Evolutionary conservation across 2,888 invertebrate genomes (phyloP).

Genomic region (Embidobia sp.): DNA sequence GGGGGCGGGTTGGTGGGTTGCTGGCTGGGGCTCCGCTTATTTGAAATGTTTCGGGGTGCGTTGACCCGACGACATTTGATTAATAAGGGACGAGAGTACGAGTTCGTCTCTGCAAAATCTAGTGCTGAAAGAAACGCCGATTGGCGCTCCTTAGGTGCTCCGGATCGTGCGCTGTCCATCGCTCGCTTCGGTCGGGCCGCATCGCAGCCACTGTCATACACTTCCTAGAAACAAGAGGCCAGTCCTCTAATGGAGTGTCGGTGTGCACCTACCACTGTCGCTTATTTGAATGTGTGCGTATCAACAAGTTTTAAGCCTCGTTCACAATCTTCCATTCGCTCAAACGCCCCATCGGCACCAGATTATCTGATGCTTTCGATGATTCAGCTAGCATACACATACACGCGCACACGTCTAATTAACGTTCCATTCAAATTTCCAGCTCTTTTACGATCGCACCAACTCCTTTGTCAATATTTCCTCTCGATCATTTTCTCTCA

Average conservation of each 20-base stretch:
- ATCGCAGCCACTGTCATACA: conserved; percentile 72
- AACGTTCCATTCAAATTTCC: no score
- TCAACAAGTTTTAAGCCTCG: conserved; percentile 56
- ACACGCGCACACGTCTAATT: no score
- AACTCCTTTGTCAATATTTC: no score
- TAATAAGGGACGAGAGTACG: conserved; percentile 52
- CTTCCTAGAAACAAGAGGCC: conserved; percentile 70
- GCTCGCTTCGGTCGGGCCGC: conserved; percentile 40
- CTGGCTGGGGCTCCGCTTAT: conserved; percentile 33
- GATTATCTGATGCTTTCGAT: conserved; percentile 46
- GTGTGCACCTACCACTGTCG: conserved; percentile 61
- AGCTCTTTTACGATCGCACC: no score
- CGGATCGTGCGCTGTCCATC: conserved; percentile 44
- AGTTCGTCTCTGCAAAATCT: conserved; percentile 31
- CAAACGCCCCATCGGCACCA: no score
- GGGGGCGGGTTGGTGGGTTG: no score
- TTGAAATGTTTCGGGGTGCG: conserved; percentile 52
- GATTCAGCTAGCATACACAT: conserved; percentile 16
- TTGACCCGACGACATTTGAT: conserved; percentile 56
- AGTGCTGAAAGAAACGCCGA: conserved; percentile 41
- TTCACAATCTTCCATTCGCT: no score
- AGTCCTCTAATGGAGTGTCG: conserved; percentile 67
- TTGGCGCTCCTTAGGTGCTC: conserved; percentile 47
- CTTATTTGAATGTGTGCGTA: conserved; percentile 70
- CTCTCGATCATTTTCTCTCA: no score